Percentiles rank a stretch among this genome's conserved stretches.
These are phyloP conservation scores for Phortica okadai DNA, from an alignment of 2,888 invertebrate genomes.

Conservation along the genomic window DNA sequence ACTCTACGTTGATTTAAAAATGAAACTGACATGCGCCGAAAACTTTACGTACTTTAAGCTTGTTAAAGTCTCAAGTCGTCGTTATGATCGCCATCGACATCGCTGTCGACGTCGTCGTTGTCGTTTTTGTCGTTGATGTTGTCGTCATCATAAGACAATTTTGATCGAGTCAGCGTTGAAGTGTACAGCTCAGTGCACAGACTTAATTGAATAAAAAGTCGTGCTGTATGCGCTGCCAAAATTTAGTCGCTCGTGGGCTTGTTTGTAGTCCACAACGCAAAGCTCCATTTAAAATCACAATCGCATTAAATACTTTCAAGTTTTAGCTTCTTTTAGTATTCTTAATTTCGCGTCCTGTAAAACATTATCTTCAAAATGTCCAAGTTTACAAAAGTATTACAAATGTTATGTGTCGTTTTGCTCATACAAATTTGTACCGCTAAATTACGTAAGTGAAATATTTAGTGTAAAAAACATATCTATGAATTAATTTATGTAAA, in stretches of 20 bases:
- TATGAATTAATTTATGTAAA: no score
- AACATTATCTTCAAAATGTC: not conserved
- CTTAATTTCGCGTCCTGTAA: not conserved
- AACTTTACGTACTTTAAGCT: conserved; percentile 22
- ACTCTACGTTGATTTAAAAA: conserved; percentile 5
- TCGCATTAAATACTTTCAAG: not conserved
- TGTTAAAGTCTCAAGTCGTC: conserved; percentile 17
- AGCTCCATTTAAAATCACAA: not conserved
- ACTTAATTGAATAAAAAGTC: conserved; percentile 67
- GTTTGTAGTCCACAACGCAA: not conserved
- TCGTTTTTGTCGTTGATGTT: not conserved
- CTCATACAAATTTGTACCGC: not conserved
- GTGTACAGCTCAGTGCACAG: not conserved
- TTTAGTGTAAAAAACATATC: not conserved
- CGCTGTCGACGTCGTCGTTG: not conserved
- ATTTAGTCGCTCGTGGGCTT: conserved; percentile 59
- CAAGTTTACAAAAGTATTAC: not conserved
- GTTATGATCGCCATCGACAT: not conserved
- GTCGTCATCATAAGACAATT: not conserved
- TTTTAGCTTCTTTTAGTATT: not conserved
- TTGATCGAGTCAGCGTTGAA: not conserved
- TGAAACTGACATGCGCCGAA: conserved; percentile 15
- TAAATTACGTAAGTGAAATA: conserved; percentile 22
- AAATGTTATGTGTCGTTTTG: not conserved
- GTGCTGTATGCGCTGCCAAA: conserved; percentile 48